Evolutionary conservation across 2,113 vertebrate species (phyloP).

Genomic region (Cromileptes altivelis): DNA sequence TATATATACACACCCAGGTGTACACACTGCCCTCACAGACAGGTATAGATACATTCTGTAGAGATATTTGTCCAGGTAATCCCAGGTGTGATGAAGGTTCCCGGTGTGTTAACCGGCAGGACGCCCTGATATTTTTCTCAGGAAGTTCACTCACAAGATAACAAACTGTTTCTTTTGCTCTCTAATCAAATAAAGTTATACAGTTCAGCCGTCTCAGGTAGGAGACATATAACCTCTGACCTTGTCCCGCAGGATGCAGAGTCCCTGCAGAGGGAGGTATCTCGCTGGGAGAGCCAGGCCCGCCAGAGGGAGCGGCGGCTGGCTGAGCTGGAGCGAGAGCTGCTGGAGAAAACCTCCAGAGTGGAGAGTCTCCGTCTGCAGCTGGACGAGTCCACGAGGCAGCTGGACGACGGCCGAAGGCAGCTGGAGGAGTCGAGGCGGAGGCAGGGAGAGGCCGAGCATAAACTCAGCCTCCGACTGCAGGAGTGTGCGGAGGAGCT

Average conservation of each 20-base stretch:
- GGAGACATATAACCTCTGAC: not conserved
- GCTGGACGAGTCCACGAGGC: slow-evolving; percentile 86
- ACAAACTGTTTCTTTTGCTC: too few species aligned
- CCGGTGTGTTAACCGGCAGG: too few species aligned
- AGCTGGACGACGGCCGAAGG: slow-evolving; percentile 82
- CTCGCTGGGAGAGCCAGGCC: slow-evolving; percentile 82
- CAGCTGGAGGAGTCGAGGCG: slow-evolving; percentile 87
- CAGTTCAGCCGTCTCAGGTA: too few species aligned
- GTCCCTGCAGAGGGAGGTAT: slow-evolving; percentile 66
- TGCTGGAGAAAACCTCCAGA: slow-evolving; percentile 81
- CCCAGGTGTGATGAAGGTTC: too few species aligned
- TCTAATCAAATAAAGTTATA: too few species aligned
- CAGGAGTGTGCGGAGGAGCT: slow-evolving; percentile 90
- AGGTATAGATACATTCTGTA: too few species aligned
- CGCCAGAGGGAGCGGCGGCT: slow-evolving; percentile 84
- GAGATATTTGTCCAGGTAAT: too few species aligned
- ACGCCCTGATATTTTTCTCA: too few species aligned
- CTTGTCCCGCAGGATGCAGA: slow-evolving; percentile 63
- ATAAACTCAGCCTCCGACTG: slow-evolving; percentile 85
- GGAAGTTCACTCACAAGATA: too few species aligned
- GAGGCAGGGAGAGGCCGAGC: slow-evolving; percentile 86
- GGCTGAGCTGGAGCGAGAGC: slow-evolving; percentile 86
- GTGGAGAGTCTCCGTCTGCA: slow-evolving; percentile 85
- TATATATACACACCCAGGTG: not conserved
- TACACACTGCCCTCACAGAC: too few species aligned